Base-by-base conservation (phyloP, 2,888 invertebrate species). In the Liopterus haemorrhoidalis region DNA sequence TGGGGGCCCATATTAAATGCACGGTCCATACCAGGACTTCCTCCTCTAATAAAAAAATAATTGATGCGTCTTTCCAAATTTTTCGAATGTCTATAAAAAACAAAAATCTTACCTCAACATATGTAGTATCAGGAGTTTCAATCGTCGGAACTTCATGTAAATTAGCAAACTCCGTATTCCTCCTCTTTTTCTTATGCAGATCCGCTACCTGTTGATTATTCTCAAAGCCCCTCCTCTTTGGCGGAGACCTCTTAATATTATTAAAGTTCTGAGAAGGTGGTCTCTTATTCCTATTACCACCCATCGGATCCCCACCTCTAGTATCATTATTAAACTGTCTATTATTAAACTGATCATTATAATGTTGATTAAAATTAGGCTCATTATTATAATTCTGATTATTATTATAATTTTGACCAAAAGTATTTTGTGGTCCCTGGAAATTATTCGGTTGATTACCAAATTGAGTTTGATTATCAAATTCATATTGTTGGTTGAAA, bases 101-200 rank as follows among this genome's bases (percentile, higher is more conserved):
- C 20, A 22, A 11, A 12, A 41, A 40, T 20, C 25, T 18, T 46
- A 38, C 49, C 32, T 46, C 43, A 15, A 46, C 37, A n/a, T n/a
- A n/a, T 9, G 52, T 53, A 5, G 53, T 54, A 25, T 55, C 52
- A 6, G 53, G 52, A 12, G 42, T 49, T 38, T 54, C 54, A 5
- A 55, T 47, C 18, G 53, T 58, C 18, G 45, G 52, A 31, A 59
- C 57, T 50, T 56, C 54, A 18, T 58, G 57, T 12, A 59, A 44
- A 50, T 57, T 58, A 16, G 48, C 48, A 8, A 51, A 53, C 35
- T 51, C 44, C 16, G 48, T 37, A 18, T 46, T 47, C 16, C 50
- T 50, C 32, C 54, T 55, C 41, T 54, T 57, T 30, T 53, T 55
- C 41, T 51, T 52, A 14, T 44, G 50, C 20, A 42, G 9, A 28